Evolutionary conservation across 92 coral and sea anemone species (phyloP), one percentile per base, ranked within the genome.

Genomic region (Zoanthus solanderi): DNA sequence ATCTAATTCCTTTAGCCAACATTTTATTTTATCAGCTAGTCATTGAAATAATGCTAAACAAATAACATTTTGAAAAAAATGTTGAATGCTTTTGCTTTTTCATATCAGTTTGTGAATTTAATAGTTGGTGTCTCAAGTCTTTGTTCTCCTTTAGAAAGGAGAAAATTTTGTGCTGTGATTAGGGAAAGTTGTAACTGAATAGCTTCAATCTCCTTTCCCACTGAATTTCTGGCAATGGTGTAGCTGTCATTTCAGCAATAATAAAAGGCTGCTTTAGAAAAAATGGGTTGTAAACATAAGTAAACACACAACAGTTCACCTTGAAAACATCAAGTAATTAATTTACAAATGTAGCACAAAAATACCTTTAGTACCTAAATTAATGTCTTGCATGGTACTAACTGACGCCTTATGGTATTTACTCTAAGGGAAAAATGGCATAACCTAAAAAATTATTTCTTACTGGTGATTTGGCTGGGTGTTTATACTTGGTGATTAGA

Each of bases 211-310:
- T 71, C 76, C 44, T 29, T 68, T 68, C 16, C 73, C 73, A 68
- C 73, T 68, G 73, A 68, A 29, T 68, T 31, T 68, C 73, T 44
- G 78, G 78, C 78, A 74, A 45, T 74, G 78, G 78, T 74, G 78
- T 74, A 74, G 78, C 78, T 74, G 78, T 74, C 57, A n/a, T 74
- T 74, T 74, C 58, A 74, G 78, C 78, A 45, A 46, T 74, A 74
- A 74, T 74, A 74, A 74, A 74, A 74, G 46, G 78, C 46, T 74
- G 78, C 46, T 74, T 74, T 44, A 68, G 45, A 15, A 28, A 68
- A 68, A 68, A 68, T 68, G 16, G 45, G 45, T 5, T 68, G 45
- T 29, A 5, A 68, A 68, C 45, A 29, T 68, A 44, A 68, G 73
- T 68, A 68, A 68, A 68, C 73, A 30, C 73, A 68, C 31, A 68